Percentiles rank a stretch among this genome's conserved stretches.
These are phyloP conservation scores for Garrulus glandarius DNA, from an alignment of 2,797 vertebrate species.

Conservation along the genomic window DNA sequence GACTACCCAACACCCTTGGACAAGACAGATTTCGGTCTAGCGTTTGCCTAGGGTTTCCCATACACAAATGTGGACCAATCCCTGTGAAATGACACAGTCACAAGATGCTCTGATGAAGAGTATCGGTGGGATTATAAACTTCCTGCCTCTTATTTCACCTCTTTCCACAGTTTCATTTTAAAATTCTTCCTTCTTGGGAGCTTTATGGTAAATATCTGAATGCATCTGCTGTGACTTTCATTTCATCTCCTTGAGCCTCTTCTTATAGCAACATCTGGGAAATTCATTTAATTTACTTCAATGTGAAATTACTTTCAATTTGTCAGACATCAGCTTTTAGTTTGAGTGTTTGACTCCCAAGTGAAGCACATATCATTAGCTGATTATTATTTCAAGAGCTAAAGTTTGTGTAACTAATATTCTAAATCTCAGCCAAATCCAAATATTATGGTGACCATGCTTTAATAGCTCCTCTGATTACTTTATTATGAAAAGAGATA, in stretches of 20 bases:
- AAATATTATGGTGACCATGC: constrained; percentile 1
- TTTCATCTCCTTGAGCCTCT: neutral
- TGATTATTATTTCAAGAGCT: constrained; percentile 24
- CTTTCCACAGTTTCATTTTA: neutral
- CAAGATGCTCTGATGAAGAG: neutral
- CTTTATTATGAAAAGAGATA: neutral
- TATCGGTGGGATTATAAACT: neutral
- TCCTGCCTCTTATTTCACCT: neutral
- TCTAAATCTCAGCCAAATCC: neutral
- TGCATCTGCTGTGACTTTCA: neutral
- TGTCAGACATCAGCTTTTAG: constrained; percentile 21
- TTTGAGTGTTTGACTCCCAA: constrained; percentile 9
- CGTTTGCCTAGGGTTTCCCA: neutral
- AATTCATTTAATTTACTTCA: constrained; percentile 29
- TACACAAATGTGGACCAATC: neutral
- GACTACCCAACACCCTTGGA: neutral
- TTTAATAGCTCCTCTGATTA: neutral
- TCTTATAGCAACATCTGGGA: constrained; percentile 38
- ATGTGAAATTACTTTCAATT: constrained; percentile 35
- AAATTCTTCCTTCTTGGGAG: neutral
- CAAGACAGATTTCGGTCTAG: neutral
- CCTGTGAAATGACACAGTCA: neutral
- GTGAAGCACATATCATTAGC: neutral
- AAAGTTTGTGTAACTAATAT: neutral
- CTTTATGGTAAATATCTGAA: neutral